These are phyloP conservation scores for Saturnia japonica DNA, from an alignment of 2,888 invertebrate genomes.

Conservation along the genomic window DNA sequence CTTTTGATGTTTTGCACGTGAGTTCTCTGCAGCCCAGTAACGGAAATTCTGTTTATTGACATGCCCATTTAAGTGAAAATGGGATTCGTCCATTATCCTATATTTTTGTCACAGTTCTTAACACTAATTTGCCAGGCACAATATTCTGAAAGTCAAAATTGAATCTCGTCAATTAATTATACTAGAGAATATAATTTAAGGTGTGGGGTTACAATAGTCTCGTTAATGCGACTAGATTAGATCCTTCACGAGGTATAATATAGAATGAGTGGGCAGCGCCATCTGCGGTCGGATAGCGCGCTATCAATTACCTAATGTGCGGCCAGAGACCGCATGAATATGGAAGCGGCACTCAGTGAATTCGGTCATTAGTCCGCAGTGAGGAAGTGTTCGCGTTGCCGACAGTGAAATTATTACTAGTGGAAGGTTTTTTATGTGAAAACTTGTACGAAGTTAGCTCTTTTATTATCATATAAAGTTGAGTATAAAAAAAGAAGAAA, in stretches of 20 bases:
- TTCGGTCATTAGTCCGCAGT: conserved; percentile 57
- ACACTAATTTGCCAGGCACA: neutral
- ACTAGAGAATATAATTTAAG: conserved; percentile 7
- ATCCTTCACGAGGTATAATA: conserved; percentile 1
- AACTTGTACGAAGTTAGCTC: too few relatives aligned
- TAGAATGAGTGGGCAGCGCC: conserved; percentile 13
- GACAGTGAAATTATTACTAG: conserved; percentile 25
- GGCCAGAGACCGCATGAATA: conserved; percentile 58
- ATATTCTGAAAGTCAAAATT: conserved; percentile 4
- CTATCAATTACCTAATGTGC: conserved; percentile 63
- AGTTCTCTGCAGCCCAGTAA: too few relatives aligned
- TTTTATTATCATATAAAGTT: too few relatives aligned
- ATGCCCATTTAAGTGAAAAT: too few relatives aligned
- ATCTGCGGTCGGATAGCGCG: conserved; percentile 24
- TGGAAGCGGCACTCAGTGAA: conserved; percentile 58
- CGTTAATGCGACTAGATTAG: conserved; percentile 13
- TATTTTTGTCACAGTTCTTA: neutral
- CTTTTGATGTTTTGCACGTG: too few relatives aligned
- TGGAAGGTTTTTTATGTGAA: neutral
- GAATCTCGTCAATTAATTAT: conserved; percentile 14
- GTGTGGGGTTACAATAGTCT: conserved; percentile 9
- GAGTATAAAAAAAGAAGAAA: too few relatives aligned
- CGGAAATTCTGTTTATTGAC: too few relatives aligned
- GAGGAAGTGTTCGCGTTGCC: conserved; percentile 30
- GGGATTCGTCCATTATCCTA: too few relatives aligned